A percentile compares a stretch with the other conserved stretches of the same genome.
Conservation (phyloP, 30 jellyfish, hydroid and myxozoan species). For the Aurelia aurita region DNA sequence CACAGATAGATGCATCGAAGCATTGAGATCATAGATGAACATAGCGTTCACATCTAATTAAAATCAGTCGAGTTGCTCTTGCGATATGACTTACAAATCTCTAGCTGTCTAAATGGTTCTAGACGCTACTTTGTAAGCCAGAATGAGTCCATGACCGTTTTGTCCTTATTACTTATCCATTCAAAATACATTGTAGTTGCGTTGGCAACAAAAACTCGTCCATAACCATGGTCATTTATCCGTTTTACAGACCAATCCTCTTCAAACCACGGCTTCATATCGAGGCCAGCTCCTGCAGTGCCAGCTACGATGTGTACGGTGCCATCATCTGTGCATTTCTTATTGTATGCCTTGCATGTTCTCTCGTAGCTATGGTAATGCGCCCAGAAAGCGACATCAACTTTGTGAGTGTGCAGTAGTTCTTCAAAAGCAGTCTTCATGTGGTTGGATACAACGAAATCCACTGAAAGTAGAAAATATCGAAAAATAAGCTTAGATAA, state of each 20-base stretch:
- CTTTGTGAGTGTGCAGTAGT: conserved; percentile 69
- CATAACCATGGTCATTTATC: conserved; percentile 73
- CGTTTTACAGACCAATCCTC: conserved; percentile 78
- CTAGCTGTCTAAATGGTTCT: neutral
- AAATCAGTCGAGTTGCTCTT: too few species aligned
- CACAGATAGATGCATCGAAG: too few species aligned
- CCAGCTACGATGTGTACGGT: conserved; percentile 83
- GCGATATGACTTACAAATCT: too few species aligned
- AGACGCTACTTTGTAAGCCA: conserved; percentile 27
- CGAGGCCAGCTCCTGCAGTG: conserved; percentile 81
- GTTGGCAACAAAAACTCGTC: conserved; percentile 77
- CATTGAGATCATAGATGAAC: too few species aligned
- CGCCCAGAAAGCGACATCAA: conserved; percentile 86
- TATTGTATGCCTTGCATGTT: conserved; percentile 75
- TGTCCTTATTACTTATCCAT: conserved; percentile 69
- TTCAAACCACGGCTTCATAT: conserved; percentile 12
- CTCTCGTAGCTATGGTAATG: conserved; percentile 93
- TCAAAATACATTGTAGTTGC: conserved; percentile 50
- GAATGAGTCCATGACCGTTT: conserved; percentile 62
- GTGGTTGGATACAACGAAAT: conserved; percentile 52
- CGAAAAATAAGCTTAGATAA: too few species aligned
- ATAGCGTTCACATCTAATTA: too few species aligned
- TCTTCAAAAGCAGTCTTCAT: conserved; percentile 77
- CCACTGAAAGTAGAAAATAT: neutral
- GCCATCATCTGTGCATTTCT: conserved; percentile 81